Base-by-base conservation (phyloP, 2,888 invertebrate species). In the Ligdia adustata region DNA sequence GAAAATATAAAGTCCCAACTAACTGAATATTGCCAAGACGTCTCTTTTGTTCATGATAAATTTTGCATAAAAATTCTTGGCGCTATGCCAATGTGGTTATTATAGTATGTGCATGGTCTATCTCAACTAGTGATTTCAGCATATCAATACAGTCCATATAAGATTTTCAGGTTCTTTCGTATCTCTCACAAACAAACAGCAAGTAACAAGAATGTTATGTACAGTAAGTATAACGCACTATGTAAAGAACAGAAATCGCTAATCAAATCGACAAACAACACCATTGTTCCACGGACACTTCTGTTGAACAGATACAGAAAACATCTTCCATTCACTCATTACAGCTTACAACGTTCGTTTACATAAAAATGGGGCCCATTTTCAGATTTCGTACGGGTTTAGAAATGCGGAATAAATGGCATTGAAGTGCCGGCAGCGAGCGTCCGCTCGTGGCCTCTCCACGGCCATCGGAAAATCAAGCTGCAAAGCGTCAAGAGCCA, bases 381-480 rank as follows among this genome's bases (percentile, higher is more conserved):
- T 16, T 9, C 13, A 5, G 14, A 32, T 37, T 38, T 18, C 4
- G 12, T 20, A 31, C 22, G 16, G 13, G 4, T 24, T 24, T 33
- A 16, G 13, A 28, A 37, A 39, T 13, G 40, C 18, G 31, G 35
- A 42, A 45, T 27, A 47, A 53, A 42, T 42, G 44, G 33, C 14
- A 11, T 26, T 34, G n/a, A 9, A 39, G 41, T 37, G 15, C 2
- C 11, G 2, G 11, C 9, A 40, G 46, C 28, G 55, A 50, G 60
- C 57, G 57, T 58, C 45, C 59, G 54, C 37, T 57, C 52, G 60
- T 42, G 60, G 52, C 50, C 67, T 64, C 72, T 76, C 65, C 55
- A 72, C 64, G 58, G 24, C 62, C 58, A 65, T 72, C 71, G 66
- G 64, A 66, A 74, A 76, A 75, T 75, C 69, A 69, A 69, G 56